Evolutionary conservation across 1,140 invertebrate species (phyloP).

Genomic region (Pomacea maculata): DNA sequence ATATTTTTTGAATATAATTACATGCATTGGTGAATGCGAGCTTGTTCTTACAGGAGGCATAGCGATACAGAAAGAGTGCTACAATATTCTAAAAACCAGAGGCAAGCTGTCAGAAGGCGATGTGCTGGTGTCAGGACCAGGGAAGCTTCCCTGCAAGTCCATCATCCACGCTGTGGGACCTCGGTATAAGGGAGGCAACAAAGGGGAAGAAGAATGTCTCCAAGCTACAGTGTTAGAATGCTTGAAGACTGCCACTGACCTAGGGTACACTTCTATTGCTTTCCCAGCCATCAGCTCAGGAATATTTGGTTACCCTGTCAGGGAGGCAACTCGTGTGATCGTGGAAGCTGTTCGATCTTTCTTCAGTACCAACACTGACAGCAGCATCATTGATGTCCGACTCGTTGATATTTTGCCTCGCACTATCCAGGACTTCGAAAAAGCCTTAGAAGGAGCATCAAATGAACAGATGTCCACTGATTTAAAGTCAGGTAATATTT

Average conservation of each 20-base stretch:
- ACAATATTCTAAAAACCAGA: not conserved
- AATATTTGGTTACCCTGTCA: conserved; percentile 33
- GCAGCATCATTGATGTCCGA: no score
- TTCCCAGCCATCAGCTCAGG: conserved; percentile 39
- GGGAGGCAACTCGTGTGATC: conserved; percentile 30
- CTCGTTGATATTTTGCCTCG: no score
- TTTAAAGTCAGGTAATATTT: no score
- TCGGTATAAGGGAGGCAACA: conserved; percentile 23
- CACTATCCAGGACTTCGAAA: no score
- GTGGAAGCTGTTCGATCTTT: conserved; percentile 22
- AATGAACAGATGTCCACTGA: no score
- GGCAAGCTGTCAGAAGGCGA: not conserved
- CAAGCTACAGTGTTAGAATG: conserved; percentile 8
- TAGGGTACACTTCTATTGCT: conserved; percentile 12
- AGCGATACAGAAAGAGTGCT: conserved; percentile 7
- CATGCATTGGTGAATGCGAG: not conserved
- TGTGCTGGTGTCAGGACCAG: conserved; percentile 16
- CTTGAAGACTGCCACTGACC: not conserved
- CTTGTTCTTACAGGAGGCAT: not conserved
- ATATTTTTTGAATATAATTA: not conserved
- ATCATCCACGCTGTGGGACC: conserved; percentile 44
- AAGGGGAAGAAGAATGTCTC: conserved; percentile 7
- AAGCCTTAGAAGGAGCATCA: no score
- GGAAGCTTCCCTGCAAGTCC: conserved; percentile 28
- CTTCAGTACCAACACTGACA: not conserved